Conservation (phyloP, 23 tunicate species). For the Clavelina lepadiformis region DNA sequence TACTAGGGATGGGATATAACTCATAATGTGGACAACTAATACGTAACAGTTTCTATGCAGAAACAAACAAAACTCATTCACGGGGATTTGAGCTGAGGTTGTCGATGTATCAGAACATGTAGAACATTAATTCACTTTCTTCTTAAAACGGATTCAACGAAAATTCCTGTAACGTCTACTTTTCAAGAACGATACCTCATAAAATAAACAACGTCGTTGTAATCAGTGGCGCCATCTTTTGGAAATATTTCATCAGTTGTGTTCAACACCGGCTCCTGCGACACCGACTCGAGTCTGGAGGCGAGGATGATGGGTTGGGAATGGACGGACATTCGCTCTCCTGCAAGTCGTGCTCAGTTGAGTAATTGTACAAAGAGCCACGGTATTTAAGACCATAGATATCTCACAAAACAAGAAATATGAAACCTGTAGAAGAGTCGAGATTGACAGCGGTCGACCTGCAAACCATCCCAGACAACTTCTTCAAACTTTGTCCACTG, state of each 20-base stretch:
- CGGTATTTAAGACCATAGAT: neutral
- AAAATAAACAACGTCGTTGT: slow-evolving; percentile 49
- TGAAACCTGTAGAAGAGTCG: neutral
- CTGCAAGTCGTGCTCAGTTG: too few species aligned
- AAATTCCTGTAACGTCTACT: too few species aligned
- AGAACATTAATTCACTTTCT: too few species aligned
- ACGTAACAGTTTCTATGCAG: too few species aligned
- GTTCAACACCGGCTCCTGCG: slow-evolving; percentile 11
- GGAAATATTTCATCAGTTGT: slow-evolving; percentile 24
- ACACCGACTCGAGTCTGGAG: slow-evolving; percentile 15
- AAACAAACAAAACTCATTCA: too few species aligned
- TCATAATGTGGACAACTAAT: too few species aligned
- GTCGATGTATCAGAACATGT: too few species aligned
- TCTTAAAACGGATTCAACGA: too few species aligned
- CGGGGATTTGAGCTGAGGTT: too few species aligned
- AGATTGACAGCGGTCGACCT: slow-evolving; percentile 50
- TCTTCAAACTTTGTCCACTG: neutral
- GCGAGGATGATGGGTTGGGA: slow-evolving; percentile 70
- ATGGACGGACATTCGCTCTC: slow-evolving; percentile 25
- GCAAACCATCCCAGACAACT: slow-evolving; percentile 66
- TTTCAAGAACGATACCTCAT: too few species aligned
- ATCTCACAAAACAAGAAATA: neutral
- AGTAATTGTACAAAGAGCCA: too few species aligned
- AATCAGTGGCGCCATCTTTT: slow-evolving; percentile 7
- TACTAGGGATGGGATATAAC: too few species aligned